Evolutionary conservation across 2,888 invertebrate species (phyloP), one percentile per base, ranked within the genome.

Genomic region (Melangyna quadrimaculata): DNA sequence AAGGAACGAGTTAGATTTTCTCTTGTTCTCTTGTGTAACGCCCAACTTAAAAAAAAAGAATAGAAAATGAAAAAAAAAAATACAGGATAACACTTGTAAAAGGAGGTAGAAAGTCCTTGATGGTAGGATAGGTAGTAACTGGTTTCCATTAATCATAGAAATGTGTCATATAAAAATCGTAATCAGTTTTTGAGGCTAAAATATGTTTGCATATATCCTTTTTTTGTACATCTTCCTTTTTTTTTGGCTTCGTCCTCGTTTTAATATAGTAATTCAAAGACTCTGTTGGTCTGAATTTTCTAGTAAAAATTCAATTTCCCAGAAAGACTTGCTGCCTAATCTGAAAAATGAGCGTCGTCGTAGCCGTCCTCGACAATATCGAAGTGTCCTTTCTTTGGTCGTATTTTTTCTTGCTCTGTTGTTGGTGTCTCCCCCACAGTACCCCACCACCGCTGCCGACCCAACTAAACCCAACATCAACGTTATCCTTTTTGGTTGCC

Each of bases 81-180:
- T 4, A 55, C 24, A 67, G 77, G 71, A 77, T 80, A 75, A 86
- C 75, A 80, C 80, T 83, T 83, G 79, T 83, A 79, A 71, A 63
- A 65, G 35, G 45, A 70, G 80, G 35, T 51, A 81, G 40, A n/a
- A 32, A 35, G 61, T 70, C 73, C 61, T 57, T 27, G 29, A 57
- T 75, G 40, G 22, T 48, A 12, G 14, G 40, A 5, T 5, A 7
- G 24, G 8, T 51, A 3, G 24, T 22, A 24, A 51, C 24, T 7
- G 24, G 14, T 51, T 14, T 27, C 74, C 83, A 87, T 88, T 87
- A 87, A 91, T 91, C 91, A 91, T 90, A 90, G 88, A 89, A 89
- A 90, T 90, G 91, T 91, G 91, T 90, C 91, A 89, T 90, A 92
- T 91, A 91, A 91, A 91, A 91, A 90, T 91, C 91, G 91, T 92